Conservation (phyloP, 2,113 vertebrate species). For the Tachuris rubrigastra region DNA sequence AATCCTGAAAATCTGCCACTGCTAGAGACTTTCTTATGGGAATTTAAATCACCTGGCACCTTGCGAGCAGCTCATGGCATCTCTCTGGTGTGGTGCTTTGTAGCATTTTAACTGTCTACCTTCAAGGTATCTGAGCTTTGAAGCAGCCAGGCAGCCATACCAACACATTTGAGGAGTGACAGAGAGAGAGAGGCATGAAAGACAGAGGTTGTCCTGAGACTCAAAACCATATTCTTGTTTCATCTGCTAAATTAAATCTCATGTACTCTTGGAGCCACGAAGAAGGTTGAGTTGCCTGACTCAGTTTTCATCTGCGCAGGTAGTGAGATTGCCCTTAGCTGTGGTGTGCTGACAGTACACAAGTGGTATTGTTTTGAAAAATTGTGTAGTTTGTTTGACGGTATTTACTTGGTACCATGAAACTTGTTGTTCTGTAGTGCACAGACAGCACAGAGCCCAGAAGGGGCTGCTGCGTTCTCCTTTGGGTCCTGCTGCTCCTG, state of each 20-base stretch:
- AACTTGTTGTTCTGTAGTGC: neutral
- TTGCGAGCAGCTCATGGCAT: neutral
- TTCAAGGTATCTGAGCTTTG: neutral
- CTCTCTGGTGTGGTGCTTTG: neutral
- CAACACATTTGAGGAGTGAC: accelerated
- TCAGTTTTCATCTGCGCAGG: accelerated
- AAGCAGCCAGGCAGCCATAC: neutral
- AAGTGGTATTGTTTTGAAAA: neutral
- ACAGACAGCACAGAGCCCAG: neutral
- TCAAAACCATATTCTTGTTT: neutral
- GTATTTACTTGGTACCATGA: neutral
- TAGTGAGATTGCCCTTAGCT: neutral
- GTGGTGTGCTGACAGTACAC: neutral
- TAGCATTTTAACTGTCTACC: neutral
- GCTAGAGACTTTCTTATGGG: neutral
- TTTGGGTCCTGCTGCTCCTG: neutral
- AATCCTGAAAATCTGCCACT: neutral
- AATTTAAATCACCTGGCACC: neutral
- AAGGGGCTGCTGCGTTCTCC: neutral
- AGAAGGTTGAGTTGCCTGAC: neutral
- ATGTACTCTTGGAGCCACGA: neutral
- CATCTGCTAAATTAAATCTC: neutral
- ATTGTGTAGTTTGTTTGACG: neutral
- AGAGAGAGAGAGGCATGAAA: neutral
- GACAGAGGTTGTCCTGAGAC: neutral